phyloP scores from a whole-genome alignment of 2,113 vertebrate genomes.

The Syrrhaptes paradoxus region DNA sequence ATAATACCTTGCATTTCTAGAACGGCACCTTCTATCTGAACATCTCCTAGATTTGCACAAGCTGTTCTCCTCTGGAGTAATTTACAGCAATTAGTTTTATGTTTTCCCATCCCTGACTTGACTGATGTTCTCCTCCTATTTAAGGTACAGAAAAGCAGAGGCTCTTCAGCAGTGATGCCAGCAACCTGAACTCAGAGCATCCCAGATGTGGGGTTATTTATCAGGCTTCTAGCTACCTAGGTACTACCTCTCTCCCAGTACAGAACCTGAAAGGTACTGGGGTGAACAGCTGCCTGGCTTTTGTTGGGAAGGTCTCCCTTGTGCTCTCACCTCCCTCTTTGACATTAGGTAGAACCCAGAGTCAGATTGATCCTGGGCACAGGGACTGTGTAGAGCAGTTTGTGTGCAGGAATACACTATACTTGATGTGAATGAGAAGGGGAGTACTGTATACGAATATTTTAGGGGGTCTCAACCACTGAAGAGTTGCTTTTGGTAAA shows the following conservation, averaged over 20 bases:
- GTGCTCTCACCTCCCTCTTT: rapidly evolving
- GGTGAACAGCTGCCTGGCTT: not conserved
- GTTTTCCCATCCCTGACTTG: not conserved
- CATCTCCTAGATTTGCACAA: not conserved
- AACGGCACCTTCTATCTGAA: not conserved
- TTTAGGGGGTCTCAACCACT: not conserved
- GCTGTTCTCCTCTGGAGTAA: not conserved
- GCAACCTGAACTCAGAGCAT: not conserved
- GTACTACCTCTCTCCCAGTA: not conserved
- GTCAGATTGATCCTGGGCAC: not conserved
- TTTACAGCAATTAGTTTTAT: not conserved
- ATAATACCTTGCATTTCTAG: not conserved
- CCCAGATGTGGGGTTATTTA: not conserved
- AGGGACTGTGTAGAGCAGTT: not conserved
- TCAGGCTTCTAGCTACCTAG: not conserved
- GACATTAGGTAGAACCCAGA: rapidly evolving
- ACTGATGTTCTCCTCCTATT: not conserved
- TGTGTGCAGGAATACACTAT: not conserved
- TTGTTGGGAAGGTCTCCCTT: not conserved
- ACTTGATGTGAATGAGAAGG: not conserved
- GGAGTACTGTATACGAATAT: not conserved
- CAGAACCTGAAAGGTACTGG: not conserved
- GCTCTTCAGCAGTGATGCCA: not conserved
- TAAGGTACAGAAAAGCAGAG: not conserved
- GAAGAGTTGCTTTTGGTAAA: not conserved